Evolutionary conservation across 2,113 vertebrate species (phyloP).

Genomic region (Struthidea cinerea): DNA sequence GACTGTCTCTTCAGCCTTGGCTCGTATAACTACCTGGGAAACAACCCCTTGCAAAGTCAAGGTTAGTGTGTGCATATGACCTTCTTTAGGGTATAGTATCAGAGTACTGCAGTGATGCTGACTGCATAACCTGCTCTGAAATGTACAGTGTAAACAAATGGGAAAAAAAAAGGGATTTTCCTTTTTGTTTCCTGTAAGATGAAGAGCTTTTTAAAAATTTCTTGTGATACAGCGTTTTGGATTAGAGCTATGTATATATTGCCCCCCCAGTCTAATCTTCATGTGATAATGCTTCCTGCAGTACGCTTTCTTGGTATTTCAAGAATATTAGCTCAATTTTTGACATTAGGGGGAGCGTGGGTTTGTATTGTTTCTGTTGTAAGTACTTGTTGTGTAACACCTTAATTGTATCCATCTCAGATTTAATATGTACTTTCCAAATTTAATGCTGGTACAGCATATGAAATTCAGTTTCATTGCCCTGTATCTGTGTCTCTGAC

Average conservation of each 20-base stretch:
- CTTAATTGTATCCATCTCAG: neutral
- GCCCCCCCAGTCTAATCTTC: neutral
- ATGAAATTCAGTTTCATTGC: neutral
- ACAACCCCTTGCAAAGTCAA: neutral
- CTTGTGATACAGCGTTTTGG: neutral
- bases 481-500: neutral
- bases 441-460: fast-evolving
- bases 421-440: neutral
- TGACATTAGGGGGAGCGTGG: neutral
- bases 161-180: neutral
- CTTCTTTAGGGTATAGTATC: neutral
- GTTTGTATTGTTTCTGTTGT: neutral
- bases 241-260: neutral
- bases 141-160: neutral
- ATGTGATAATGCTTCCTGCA: neutral
- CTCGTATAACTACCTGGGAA: neutral
- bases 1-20: neutral
- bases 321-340: neutral
- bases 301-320: neutral
- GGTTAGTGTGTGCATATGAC: neutral
- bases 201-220: neutral
- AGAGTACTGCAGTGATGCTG: neutral
- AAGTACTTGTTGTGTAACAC: neutral
- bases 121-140: neutral
- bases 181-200: neutral